Conservation (phyloP, 2,888 invertebrate species). For the Heliconius sara region DNA sequence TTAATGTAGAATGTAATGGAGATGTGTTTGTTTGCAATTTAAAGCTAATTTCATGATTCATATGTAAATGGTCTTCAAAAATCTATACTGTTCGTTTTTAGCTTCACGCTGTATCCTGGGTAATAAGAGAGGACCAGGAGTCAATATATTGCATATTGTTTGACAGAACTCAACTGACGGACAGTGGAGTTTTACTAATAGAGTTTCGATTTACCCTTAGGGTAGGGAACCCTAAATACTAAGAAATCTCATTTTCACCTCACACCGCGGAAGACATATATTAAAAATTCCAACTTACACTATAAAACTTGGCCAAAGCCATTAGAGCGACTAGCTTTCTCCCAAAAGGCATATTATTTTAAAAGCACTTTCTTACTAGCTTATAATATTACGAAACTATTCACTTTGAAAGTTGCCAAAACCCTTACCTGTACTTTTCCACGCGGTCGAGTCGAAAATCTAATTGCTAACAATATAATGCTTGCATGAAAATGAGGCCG, state of each 20-base stretch:
- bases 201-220: too few relatives aligned
- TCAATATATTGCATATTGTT: background rate
- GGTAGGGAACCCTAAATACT: too few relatives aligned
- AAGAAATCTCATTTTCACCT: too few relatives aligned
- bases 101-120: too few relatives aligned
- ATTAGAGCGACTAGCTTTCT: slow-evolving; percentile 2
- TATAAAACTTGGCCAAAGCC: slow-evolving; percentile 12
- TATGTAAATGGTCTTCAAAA: background rate
- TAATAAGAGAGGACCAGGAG: background rate
- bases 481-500: background rate
- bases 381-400: slow-evolving; percentile 47
- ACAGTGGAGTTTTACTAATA: too few relatives aligned
- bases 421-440: slow-evolving; percentile 63
- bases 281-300: slow-evolving; percentile 10
- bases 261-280: background rate
- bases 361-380: slow-evolving; percentile 23
- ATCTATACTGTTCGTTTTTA: background rate
- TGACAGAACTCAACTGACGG: background rate
- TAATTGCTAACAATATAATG: slow-evolving; percentile 55
- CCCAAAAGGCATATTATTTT: slow-evolving; percentile 42
- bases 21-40: background rate
- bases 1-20: background rate
- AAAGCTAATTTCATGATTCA: background rate
- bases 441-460: slow-evolving; percentile 66
- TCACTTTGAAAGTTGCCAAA: slow-evolving; percentile 50